Evolutionary conservation across 1,140 invertebrate genomes (phyloP), one percentile per base, ranked within the genome.

Genomic region (Drosophila tristis): DNA sequence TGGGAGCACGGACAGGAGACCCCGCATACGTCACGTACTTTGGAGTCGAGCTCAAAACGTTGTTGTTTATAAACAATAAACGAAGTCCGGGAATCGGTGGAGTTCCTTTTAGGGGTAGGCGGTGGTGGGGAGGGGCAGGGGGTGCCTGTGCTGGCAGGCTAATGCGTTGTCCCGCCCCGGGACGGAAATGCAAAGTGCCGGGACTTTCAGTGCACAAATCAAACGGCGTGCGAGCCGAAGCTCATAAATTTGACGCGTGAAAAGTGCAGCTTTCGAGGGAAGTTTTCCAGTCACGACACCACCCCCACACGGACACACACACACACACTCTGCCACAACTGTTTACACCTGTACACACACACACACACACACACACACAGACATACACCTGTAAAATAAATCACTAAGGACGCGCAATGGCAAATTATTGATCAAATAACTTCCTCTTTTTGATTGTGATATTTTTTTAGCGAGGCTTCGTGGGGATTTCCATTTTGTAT

Each of bases 51-150:
- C 56, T 63, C 47, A 42, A 65, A 75, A 67, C 72, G 84, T 89
- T 89, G 81, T 86, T 86, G 82, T 86, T 86, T 86, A 86, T 89
- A 86, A 82, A 86, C 82, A 86, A 89, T 86, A 86, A 86, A 86
- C 82, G 82, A 86, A 82, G 65, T 72, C 66, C 65, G 44, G 51
- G 42, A 48, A 26, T 8, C 23, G 47, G 57, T 44, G 54, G 35
- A 48, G 20, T 48, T 47, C 39, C 16, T 15, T 9, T 51, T 39
- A 25, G 16, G 45, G n/a, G 26, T 23, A 11, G 31, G 26, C 13
- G 20, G 44, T 8, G 16, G 16, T 16, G 16, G 16, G 16, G 16
- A 48, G 39, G 47, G 16, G 16, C 0, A 48, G 39, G 47, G 11
- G 23, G 29, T 16, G 29, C 5, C n/a, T 5, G 55, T 39, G 7